Evolutionary conservation across 2,797 vertebrate genomes (phyloP).

Genomic region (Anisognathus igniventris): DNA sequence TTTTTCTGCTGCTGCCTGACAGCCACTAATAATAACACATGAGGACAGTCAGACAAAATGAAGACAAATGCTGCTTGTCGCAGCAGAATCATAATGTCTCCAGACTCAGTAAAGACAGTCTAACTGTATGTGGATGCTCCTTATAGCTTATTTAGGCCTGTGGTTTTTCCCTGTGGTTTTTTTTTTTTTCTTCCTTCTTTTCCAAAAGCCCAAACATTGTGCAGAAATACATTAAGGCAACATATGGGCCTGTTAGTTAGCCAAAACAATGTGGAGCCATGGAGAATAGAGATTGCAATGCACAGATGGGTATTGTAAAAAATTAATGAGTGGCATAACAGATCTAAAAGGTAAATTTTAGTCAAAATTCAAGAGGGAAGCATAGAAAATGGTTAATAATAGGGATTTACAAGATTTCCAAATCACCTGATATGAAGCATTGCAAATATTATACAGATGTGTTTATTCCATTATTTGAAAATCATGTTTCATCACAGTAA

Average conservation of each 20-base stretch:
- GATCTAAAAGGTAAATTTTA: conserved; percentile 84
- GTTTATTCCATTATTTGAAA: conserved; percentile 67
- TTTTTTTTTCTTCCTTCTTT: conserved; percentile 11
- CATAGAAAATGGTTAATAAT: conserved; percentile 64
- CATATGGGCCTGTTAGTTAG: conserved; percentile 84
- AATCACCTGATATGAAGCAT: conserved; percentile 59
- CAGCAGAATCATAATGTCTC: conserved; percentile 93
- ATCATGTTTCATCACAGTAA: conserved; percentile 70
- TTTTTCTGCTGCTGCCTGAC: conserved; percentile 82
- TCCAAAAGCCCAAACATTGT: conserved; percentile 72
- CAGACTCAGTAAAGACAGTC: conserved; percentile 83
- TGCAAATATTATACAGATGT: conserved; percentile 65
- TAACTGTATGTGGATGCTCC: conserved; percentile 85
- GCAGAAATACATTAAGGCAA: conserved; percentile 80
- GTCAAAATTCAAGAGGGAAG: conserved; percentile 73
- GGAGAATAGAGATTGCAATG: conserved; percentile 77
- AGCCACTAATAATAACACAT: conserved; percentile 98
- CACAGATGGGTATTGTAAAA: conserved; percentile 89
- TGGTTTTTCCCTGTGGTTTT: conserved; percentile 71
- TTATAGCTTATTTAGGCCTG: conserved; percentile 84
- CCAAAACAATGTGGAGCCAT: conserved; percentile 78
- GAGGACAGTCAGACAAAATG: conserved; percentile 97
- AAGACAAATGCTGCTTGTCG: conserved; percentile 95
- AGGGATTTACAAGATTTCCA: conserved; percentile 62
- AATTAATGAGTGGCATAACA: conserved; percentile 84